Percentiles rank a stretch among this genome's conserved stretches.
Evolutionary conservation across 1,140 invertebrate species (phyloP).

Genomic region (Xylocopa sonorina): DNA sequence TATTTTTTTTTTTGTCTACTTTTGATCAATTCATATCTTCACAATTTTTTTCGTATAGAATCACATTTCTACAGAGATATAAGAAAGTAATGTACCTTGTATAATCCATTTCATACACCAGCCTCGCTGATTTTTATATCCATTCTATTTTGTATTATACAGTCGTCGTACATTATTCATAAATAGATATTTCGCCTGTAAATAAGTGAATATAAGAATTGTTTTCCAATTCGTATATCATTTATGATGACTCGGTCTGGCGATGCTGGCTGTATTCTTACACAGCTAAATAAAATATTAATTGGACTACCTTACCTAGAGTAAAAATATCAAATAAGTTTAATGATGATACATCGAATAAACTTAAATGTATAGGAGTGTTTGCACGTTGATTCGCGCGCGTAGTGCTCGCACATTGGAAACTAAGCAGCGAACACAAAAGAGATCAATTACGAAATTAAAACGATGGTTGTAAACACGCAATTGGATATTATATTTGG

Average conservation of each 20-base stretch:
- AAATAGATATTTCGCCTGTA: constrained; percentile 63
- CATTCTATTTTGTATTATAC: constrained; percentile 67
- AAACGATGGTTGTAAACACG: constrained; percentile 66
- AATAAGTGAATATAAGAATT: constrained; percentile 61
- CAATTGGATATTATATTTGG: constrained; percentile 59
- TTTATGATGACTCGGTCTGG: constrained; percentile 61
- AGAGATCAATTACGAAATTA: constrained; percentile 78
- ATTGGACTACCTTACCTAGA: constrained; percentile 77
- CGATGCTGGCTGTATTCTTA: constrained; percentile 75
- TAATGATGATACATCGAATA: constrained; percentile 75
- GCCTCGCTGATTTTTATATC: constrained; percentile 63
- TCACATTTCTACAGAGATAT: constrained; percentile 43
- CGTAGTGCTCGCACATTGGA: constrained; percentile 58
- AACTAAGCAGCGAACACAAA: constrained; percentile 71
- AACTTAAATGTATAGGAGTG: constrained; percentile 75
- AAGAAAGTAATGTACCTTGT: constrained; percentile 65
- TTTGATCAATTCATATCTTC: constrained; percentile 29
- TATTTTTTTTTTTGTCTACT: constrained; percentile 15
- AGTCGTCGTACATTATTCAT: constrained; percentile 62
- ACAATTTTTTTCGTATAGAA: constrained; percentile 41
- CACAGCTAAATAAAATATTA: constrained; percentile 75
- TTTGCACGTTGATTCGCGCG: constrained; percentile 60
- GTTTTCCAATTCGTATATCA: constrained; percentile 47
- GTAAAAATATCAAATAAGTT: constrained; percentile 80
- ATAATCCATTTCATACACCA: constrained; percentile 67